A percentile compares a stretch with the other conserved stretches of the same genome.
Conservation (phyloP, 1,140 invertebrate genomes). For the Steinernema feltiae region DNA sequence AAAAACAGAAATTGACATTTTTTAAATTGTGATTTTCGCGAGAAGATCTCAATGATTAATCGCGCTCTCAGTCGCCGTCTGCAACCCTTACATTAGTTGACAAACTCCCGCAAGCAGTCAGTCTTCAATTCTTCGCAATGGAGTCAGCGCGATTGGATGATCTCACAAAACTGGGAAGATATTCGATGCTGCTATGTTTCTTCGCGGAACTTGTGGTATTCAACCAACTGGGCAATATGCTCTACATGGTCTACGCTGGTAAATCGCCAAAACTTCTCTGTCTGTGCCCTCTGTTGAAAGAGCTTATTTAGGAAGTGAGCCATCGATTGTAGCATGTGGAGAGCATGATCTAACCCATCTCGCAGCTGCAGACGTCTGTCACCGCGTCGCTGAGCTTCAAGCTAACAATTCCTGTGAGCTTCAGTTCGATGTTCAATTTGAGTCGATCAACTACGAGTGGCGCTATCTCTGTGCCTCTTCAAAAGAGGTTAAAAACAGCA, state of each 20-base stretch:
- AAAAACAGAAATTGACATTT: not conserved
- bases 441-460: constrained; percentile 29
- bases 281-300: not conserved
- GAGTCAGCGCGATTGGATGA: not conserved
- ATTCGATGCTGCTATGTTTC: not conserved
- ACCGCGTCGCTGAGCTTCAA: not conserved
- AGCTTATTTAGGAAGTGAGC: constrained; percentile 8
- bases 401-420: not conserved
- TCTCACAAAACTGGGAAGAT: not conserved
- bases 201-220: not conserved
- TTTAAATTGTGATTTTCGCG: not conserved
- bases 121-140: not conserved
- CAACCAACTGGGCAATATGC: not conserved
- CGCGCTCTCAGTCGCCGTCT: not conserved
- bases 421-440: constrained; percentile 12
- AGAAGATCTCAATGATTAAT: not conserved
- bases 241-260: constrained; percentile 34
- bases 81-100: not conserved
- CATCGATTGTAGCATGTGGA: constrained; percentile 16
- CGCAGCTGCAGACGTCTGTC: constrained; percentile 1
- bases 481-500: not conserved
- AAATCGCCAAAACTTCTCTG: not conserved
- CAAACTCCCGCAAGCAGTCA: not conserved
- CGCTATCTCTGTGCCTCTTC: not conserved
- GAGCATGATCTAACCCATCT: not conserved